Percentiles rank a stretch among this genome's conserved stretches.
Conservation (phyloP, 1,140 invertebrate species). For the Hyles vespertilio region DNA sequence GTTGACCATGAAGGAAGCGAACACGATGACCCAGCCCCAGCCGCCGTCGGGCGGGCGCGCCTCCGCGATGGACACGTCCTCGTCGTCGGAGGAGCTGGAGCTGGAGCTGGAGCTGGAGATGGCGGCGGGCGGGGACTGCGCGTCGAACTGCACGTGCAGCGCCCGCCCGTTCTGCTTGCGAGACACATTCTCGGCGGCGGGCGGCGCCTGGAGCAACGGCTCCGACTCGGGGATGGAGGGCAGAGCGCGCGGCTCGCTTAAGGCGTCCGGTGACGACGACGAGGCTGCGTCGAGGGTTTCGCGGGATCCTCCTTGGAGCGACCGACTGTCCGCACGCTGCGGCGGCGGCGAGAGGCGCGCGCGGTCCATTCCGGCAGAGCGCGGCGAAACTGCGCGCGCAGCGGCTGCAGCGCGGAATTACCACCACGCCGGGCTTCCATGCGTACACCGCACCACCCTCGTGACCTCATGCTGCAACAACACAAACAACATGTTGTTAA, state of each 20-base stretch:
- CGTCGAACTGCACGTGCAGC: conserved; percentile 78
- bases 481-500: neutral
- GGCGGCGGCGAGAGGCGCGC: conserved; percentile 57
- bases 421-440: conserved; percentile 68
- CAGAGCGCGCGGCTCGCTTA: conserved; percentile 57
- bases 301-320: conserved; percentile 67
- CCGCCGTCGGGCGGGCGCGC: conserved; percentile 84
- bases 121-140: conserved; percentile 59
- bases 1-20: conserved; percentile 92
- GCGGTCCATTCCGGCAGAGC: conserved; percentile 69
- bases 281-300: conserved; percentile 47
- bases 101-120: conserved; percentile 71
- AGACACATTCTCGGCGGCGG: conserved; percentile 33
- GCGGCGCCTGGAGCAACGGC: conserved; percentile 46
- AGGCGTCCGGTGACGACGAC: conserved; percentile 40
- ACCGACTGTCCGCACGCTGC: conserved; percentile 56
- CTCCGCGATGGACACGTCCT: conserved; percentile 79
- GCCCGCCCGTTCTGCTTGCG: conserved; percentile 58
- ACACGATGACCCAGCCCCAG: conserved; percentile 89
- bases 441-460: conserved; percentile 62
- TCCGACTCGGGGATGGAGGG: conserved; percentile 60
- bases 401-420: conserved; percentile 58
- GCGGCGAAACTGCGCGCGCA: conserved; percentile 59
- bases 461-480: conserved; percentile 68
- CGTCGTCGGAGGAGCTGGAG: conserved; percentile 77